Percentiles rank a stretch among this genome's conserved stretches.
These are phyloP conservation scores for Lampropteryx suffumata DNA, from an alignment of 2,888 invertebrate genomes.

Conservation along the genomic window DNA sequence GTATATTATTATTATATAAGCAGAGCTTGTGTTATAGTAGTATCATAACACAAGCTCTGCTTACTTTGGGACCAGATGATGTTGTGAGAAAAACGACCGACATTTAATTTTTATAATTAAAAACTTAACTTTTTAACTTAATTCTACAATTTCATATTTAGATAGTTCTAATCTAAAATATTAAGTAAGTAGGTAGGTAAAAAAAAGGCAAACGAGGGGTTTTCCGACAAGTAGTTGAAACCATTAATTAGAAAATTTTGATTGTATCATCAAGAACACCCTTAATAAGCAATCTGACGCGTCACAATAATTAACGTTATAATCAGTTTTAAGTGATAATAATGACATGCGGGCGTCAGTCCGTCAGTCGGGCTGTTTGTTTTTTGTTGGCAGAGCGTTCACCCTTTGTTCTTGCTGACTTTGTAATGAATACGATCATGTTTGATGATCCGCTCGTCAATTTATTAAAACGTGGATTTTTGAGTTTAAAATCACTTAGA, in stretches of 20 bases:
- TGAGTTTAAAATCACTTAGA: not conserved
- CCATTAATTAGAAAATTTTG: conserved; percentile 43
- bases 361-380: conserved; percentile 48
- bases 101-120: no score
- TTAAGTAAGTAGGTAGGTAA: no score
- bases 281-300: conserved; percentile 75
- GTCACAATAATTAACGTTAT: conserved; percentile 72
- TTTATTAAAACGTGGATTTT: not conserved
- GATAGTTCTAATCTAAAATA: no score
- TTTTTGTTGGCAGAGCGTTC: conserved; percentile 60
- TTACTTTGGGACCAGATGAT: no score
- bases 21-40: no score
- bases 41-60: no score
- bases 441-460: conserved; percentile 7
- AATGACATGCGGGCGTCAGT: conserved; percentile 52
- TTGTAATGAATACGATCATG: conserved; percentile 22
- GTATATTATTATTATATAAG: no score
- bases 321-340: conserved; percentile 76
- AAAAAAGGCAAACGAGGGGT: no score
- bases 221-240: conserved; percentile 58
- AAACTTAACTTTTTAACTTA: no score
- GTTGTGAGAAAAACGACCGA: no score
- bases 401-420: conserved; percentile 56
- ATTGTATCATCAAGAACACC: conserved; percentile 60
- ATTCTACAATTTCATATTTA: no score